These are phyloP conservation scores for Drosophila ficusphila DNA, from an alignment of 1,140 invertebrate genomes.

Conservation along the genomic window DNA sequence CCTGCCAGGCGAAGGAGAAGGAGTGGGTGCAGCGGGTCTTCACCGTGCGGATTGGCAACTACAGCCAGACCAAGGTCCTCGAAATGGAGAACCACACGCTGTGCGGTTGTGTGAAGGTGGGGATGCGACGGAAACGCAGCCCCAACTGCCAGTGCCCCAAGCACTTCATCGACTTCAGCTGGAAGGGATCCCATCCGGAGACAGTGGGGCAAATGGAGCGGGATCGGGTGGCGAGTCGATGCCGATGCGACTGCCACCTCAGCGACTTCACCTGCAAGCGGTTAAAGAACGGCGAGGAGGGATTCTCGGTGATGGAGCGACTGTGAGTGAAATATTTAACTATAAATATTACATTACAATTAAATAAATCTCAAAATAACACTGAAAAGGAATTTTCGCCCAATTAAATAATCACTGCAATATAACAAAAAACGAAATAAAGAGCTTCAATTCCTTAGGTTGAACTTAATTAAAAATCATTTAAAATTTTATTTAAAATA, in stretches of 20 bases:
- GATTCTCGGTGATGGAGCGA: conserved; percentile 72
- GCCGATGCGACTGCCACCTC: conserved; percentile 74
- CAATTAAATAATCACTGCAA: too few species aligned
- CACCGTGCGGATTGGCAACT: conserved; percentile 3
- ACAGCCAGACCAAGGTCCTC: conserved; percentile 1
- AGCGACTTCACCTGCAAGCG: conserved; percentile 67
- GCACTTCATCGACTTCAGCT: conserved; percentile 67
- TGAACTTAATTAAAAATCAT: too few species aligned
- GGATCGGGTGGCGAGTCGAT: conserved; percentile 6
- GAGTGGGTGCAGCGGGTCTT: conserved; percentile 59
- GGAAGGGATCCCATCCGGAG: neutral
- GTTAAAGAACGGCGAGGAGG: conserved; percentile 75
- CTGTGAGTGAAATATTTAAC: too few species aligned
- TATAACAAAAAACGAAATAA: too few species aligned
- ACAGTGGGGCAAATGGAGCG: too few species aligned
- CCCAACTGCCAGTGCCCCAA: conserved; percentile 62
- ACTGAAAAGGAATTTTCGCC: too few species aligned
- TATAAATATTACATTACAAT: too few species aligned
- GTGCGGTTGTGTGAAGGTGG: conserved; percentile 59
- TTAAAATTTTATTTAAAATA: too few species aligned
- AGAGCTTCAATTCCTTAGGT: too few species aligned
- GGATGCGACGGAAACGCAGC: conserved; percentile 61
- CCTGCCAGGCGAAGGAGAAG: conserved; percentile 85
- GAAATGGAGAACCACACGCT: conserved; percentile 69
- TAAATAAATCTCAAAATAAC: too few species aligned